phyloP scores from a whole-genome alignment of 2,113 vertebrate genomes.

The Rhinogobius similis region DNA sequence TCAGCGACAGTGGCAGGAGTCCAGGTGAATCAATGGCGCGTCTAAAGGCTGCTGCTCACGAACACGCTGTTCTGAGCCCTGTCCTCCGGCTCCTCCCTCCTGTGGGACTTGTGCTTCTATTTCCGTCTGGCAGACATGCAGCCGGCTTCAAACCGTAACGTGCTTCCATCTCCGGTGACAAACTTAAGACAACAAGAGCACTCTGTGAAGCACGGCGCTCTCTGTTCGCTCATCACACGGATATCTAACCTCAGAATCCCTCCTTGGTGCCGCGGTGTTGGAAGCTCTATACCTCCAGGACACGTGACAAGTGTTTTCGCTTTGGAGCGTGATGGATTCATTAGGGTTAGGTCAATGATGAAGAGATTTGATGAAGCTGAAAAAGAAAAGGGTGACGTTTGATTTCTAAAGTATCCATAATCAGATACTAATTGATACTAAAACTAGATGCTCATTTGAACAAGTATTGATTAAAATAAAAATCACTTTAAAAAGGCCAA shows the following conservation, averaged over 20 bases:
- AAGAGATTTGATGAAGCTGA: not conserved
- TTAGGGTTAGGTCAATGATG: not conserved
- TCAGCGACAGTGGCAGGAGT: constrained; percentile 49
- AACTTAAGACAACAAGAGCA: constrained; percentile 21
- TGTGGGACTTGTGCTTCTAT: constrained; percentile 52
- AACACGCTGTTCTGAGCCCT: constrained; percentile 56
- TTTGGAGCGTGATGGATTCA: not conserved
- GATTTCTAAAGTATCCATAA: too few species aligned
- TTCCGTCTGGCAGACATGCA: constrained; percentile 51
- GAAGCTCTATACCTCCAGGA: not conserved
- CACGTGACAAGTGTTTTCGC: not conserved
- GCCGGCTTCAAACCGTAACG: constrained; percentile 45
- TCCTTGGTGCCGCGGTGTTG: constrained; percentile 11
- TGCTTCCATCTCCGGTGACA: constrained; percentile 33
- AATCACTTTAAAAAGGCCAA: too few species aligned
- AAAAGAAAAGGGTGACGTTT: not conserved
- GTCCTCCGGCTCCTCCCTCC: constrained; percentile 40
- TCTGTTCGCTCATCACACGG: constrained; percentile 15
- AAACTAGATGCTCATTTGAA: too few species aligned
- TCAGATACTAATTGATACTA: too few species aligned
- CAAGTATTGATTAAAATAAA: too few species aligned
- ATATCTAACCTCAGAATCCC: constrained; percentile 14
- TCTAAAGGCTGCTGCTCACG: constrained; percentile 47
- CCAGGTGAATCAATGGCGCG: constrained; percentile 62
- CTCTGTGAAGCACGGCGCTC: constrained; percentile 15